These are phyloP conservation scores for Scrobipalpa atriplicella DNA, from an alignment of 2,888 invertebrate genomes.

Conservation along the genomic window DNA sequence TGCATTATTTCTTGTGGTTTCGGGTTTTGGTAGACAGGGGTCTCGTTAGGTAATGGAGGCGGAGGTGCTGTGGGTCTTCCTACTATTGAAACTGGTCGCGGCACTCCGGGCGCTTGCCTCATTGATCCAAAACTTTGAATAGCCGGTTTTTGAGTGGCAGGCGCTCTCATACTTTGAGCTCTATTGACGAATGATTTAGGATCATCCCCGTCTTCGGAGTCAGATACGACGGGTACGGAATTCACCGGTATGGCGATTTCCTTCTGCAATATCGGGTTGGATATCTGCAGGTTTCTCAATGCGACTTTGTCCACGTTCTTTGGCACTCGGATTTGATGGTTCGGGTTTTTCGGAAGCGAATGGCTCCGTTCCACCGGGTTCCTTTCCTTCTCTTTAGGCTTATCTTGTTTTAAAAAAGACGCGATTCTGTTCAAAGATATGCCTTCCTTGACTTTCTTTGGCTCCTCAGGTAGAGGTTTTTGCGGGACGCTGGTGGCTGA, in stretches of 20 bases:
- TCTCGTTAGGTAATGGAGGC: slow-evolving; percentile 85
- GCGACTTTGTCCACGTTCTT: slow-evolving; percentile 88
- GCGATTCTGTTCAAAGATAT: slow-evolving; percentile 88
- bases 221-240: slow-evolving; percentile 83
- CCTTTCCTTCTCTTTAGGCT: slow-evolving; percentile 76
- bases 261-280: slow-evolving; percentile 90
- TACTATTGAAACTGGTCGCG: slow-evolving; percentile 89
- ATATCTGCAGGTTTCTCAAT: slow-evolving; percentile 90
- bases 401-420: slow-evolving; percentile 87
- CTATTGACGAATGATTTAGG: slow-evolving; percentile 86
- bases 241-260: slow-evolving; percentile 84
- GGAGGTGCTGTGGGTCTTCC: slow-evolving; percentile 89
- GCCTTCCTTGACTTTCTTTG: slow-evolving; percentile 81
- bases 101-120: slow-evolving; percentile 85
- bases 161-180: slow-evolving; percentile 92
- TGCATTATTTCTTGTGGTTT: slow-evolving; percentile 62
- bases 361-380: slow-evolving; percentile 80
- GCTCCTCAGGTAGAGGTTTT: slow-evolving; percentile 77
- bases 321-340: slow-evolving; percentile 83
- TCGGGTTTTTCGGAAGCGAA: slow-evolving; percentile 82
- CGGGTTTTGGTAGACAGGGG: slow-evolving; percentile 83
- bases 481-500: slow-evolving; percentile 60
- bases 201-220: slow-evolving; percentile 78
- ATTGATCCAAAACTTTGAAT: slow-evolving; percentile 93
- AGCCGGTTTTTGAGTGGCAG: slow-evolving; percentile 79